Conservation (phyloP, 1,140 invertebrate genomes). For the Meloidogyne floridensis region DNA sequence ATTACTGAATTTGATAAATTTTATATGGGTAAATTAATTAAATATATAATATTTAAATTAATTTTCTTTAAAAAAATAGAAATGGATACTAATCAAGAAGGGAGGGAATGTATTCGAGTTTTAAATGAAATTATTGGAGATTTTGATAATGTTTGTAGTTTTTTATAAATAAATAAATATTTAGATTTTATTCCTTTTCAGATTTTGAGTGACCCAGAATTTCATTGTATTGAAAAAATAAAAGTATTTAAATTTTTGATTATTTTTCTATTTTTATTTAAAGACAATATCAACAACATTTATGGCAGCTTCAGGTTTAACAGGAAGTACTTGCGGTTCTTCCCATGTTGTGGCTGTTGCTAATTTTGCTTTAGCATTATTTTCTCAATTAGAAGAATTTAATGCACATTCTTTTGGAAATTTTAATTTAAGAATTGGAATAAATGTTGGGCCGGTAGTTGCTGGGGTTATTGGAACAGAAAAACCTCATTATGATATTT, state of each 20-base stretch:
- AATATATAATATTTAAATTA: slow-evolving; percentile 59
- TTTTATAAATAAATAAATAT: slow-evolving; percentile 13
- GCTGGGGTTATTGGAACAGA: slow-evolving; percentile 91
- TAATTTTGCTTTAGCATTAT: slow-evolving; percentile 80
- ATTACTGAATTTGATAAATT: slow-evolving; percentile 95
- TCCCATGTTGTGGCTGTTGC: slow-evolving; percentile 75
- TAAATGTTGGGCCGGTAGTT: slow-evolving; percentile 65
- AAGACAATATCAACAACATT: slow-evolving; percentile 88
- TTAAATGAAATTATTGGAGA: slow-evolving; percentile 97
- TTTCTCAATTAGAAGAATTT: slow-evolving; percentile 59
- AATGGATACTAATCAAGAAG: slow-evolving; percentile 87
- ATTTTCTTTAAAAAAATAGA: slow-evolving; percentile 68
- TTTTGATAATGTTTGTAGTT: slow-evolving; percentile 79
- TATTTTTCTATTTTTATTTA: slow-evolving; percentile 10
- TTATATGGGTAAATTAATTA: slow-evolving; percentile 71
- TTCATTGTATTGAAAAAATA: slow-evolving; percentile 88
- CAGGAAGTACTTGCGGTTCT: slow-evolving; percentile 47
- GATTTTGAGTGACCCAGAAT: slow-evolving; percentile 80
- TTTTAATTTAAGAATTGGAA: slow-evolving; percentile 60
- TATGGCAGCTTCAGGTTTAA: slow-evolving; percentile 89
- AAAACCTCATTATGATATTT: slow-evolving; percentile 94
- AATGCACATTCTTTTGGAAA: slow-evolving; percentile 59
- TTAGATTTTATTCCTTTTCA: slow-evolving; percentile 67
- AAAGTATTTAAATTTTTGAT: slow-evolving; percentile 69
- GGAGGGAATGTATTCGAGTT: slow-evolving; percentile 85